Percentiles rank a stretch among this genome's conserved stretches.
phyloP scores from a whole-genome alignment of 2,113 vertebrate species.

The Dascyllus trimaculatus region DNA sequence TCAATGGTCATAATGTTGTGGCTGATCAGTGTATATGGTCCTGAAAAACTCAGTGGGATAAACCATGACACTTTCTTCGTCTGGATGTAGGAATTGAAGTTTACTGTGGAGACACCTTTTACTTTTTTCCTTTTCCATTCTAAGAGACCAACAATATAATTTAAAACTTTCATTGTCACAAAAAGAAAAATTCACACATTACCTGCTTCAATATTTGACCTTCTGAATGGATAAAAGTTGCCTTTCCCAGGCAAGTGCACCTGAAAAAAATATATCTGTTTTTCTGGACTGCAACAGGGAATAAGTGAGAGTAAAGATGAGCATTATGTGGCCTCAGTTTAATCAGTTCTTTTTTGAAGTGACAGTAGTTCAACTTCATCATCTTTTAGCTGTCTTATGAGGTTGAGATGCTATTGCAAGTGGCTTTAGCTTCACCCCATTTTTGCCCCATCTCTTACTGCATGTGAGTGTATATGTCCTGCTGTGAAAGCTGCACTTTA shows the following conservation, averaged over 20 bases:
- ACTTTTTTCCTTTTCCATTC: background rate
- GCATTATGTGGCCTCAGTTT: slow-evolving; percentile 52
- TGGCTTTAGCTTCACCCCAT: background rate
- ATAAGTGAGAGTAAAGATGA: slow-evolving; percentile 49
- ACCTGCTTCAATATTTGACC: slow-evolving; percentile 42
- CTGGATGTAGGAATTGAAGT: background rate
- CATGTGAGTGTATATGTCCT: background rate
- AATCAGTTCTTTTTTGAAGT: slow-evolving; percentile 39
- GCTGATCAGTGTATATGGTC: background rate
- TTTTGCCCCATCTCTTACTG: background rate
- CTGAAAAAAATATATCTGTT: slow-evolving; percentile 40
- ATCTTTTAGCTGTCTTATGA: slow-evolving; percentile 1
- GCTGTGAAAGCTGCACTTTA: background rate
- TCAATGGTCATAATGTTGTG: too few species aligned
- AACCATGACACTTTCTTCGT: background rate
- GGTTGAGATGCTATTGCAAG: background rate
- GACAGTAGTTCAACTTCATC: slow-evolving; percentile 18
- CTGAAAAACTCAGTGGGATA: background rate
- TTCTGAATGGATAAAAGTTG: slow-evolving; percentile 39
- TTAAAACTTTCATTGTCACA: background rate
- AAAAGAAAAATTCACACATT: slow-evolving; percentile 8
- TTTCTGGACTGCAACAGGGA: slow-evolving; percentile 37
- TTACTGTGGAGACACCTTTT: background rate
- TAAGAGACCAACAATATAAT: background rate
- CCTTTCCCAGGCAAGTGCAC: slow-evolving; percentile 16